A percentile compares a stretch with the other conserved stretches of the same genome.
These are phyloP conservation scores for Jacana jacana DNA, from an alignment of 2,113 vertebrate species.

Conservation along the genomic window DNA sequence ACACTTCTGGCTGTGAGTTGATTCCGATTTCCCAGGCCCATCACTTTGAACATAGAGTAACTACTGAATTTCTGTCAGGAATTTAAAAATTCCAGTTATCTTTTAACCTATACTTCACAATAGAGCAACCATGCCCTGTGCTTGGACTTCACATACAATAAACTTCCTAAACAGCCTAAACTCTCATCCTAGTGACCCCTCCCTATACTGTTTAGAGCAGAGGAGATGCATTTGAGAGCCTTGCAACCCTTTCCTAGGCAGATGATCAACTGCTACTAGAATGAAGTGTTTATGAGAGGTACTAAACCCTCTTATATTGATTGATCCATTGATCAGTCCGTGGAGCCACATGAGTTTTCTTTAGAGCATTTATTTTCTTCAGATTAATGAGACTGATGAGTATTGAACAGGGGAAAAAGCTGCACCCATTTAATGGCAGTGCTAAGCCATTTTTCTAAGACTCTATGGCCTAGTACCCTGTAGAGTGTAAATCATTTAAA, in stretches of 20 bases:
- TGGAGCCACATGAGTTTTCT: background rate
- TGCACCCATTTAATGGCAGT: background rate
- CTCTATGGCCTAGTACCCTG: background rate
- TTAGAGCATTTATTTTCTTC: background rate
- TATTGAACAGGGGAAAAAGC: background rate
- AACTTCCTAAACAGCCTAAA: background rate
- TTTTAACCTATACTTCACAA: background rate
- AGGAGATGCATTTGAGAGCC: background rate
- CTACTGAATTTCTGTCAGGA: background rate
- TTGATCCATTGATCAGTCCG: background rate
- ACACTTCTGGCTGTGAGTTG: rapidly evolving
- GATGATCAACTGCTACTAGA: background rate
- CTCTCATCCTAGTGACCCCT: rapidly evolving
- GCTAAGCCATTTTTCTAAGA: background rate
- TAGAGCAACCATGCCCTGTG: background rate
- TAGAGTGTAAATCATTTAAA: background rate
- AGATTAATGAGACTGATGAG: background rate
- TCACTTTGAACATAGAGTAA: background rate
- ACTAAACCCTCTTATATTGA: background rate
- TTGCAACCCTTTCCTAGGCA: background rate
- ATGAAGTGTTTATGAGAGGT: background rate
- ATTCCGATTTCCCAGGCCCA: background rate
- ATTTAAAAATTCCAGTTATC: background rate
- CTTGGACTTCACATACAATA: background rate
- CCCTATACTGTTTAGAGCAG: background rate